Base-by-base conservation (phyloP, 2,888 invertebrate genomes). In the Sycophila texana region DNA sequence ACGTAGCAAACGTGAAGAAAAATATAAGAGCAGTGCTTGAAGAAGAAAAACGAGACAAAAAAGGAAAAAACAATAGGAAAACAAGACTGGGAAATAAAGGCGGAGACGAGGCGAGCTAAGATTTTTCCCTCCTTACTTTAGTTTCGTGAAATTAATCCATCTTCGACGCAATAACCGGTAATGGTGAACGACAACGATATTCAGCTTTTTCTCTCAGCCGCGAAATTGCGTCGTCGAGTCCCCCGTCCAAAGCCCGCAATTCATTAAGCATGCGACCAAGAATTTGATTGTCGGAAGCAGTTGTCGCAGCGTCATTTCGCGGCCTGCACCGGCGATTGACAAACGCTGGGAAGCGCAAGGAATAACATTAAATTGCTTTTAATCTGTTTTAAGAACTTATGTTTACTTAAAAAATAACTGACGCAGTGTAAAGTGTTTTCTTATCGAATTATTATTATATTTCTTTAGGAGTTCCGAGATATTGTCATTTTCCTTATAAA, bases 241-340 rank as follows among this genome's bases (percentile, higher is more conserved):
- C 18, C 20, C 58, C 18, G 5, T 7, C 20, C 18, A 18, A 26
- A 10, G 51, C 49, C 22, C 60, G 58, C 65, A 65, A 78, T 78
- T 74, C 68, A 78, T 78, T 78, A 68, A 78, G 60, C 74, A 70
- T 63, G 58, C 73, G 53, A 51, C 3, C 60, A 53, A 58, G n/a
- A 68, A 58, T 74, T 63, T 70, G 63, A 68, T 78, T 70, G 74
- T 57, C 53, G 61, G 13, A 39, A 39, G 39, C 39, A 39, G 65
- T 22, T 20, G 20, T 4, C 13, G 57, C 22, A 1, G 39, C 39
- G 39, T 10, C 39, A 39, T 39, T 39, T 39, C 39, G 39, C 39
- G 39, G 10, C 39, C 39, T 39, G 10, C 39, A 7, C 39, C 39
- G 39, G 39, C 39, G 39, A 39, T 39, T 39, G 39, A 39, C 39